Base-by-base conservation (phyloP, 2,113 vertebrate species). In the Larimichthys crocea region DNA sequence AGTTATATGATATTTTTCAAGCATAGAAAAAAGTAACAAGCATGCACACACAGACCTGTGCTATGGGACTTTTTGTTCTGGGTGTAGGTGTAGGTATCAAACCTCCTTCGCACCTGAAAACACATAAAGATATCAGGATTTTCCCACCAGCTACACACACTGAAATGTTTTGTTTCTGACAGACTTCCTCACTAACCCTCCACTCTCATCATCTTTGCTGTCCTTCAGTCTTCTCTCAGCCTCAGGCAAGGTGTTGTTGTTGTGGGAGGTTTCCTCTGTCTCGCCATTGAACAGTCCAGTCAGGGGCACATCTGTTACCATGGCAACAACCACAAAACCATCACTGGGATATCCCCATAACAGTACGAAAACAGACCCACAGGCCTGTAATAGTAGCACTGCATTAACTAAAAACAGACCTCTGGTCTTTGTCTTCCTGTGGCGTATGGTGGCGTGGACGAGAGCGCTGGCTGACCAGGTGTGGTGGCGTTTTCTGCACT, bases 361-460 rank as follows among this genome's bases (percentile, higher is more conserved):
- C 61, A 50, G 35, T 24, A 55, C 42, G 15, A 60, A 48, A 70
- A 59, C 52, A 31, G 9, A n/a, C 24, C 29, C 20, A 10, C 15
- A 3, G 31, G 40, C 6, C 26, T 42, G 50, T 20, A 3, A 76
- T 2, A 9, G 35, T 19, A 35, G 22, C 0, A 15, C 5, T 19
- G 20, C 40, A 67, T 52, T 57, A 20, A 22, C 24, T 17, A 60
- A n/a, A 19, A 19, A 31, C 92, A 74, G 76, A 99, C 97, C 97
- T 91, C 89, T 95, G 62, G 85, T 90, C 63, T 91, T 95, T 2
- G 90, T 48, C 86, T 94, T 97, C 86, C 95, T 96, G 84, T 93
- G 93, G 76, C 96, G 97, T 83, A 99, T 97, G 61, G 97, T 97
- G 59, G 96, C 95, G 0, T 96, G 95, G 64, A 99, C 95, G 0